Evolutionary conservation across 64 coral and sea anemone species (phyloP).

Genomic region (Pachyseris speciosa): DNA sequence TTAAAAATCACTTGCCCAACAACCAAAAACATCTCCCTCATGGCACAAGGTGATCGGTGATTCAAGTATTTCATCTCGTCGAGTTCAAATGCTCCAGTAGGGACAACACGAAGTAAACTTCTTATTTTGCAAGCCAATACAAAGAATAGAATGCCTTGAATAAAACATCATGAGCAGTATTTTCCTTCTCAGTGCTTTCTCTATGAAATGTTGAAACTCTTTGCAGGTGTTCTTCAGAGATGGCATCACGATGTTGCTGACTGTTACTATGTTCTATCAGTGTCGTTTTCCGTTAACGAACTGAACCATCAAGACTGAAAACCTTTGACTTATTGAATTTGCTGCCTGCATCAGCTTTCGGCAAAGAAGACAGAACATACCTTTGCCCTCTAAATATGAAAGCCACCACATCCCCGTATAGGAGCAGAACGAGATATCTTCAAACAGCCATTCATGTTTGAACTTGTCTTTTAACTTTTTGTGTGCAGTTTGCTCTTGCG

Average conservation of each 20-base stretch:
- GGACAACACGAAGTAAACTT: slow-evolving; percentile 37
- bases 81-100: slow-evolving; percentile 42
- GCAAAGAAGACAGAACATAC: slow-evolving; percentile 64
- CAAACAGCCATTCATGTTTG: slow-evolving; percentile 33
- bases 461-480: slow-evolving; percentile 40
- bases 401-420: slow-evolving; percentile 51
- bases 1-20: slow-evolving; percentile 37
- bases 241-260: not conserved
- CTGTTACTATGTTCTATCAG: slow-evolving; percentile 42
- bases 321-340: slow-evolving; percentile 41
- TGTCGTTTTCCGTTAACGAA: slow-evolving; percentile 22
- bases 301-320: slow-evolving; percentile 28
- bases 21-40: slow-evolving; percentile 53
- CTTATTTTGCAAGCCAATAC: slow-evolving; percentile 62
- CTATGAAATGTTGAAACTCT: slow-evolving; percentile 13
- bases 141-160: slow-evolving; percentile 27
- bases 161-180: not conserved
- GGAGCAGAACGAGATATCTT: slow-evolving; percentile 24
- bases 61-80: slow-evolving; percentile 52
- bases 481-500: not conserved
- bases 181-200: slow-evolving; percentile 10
- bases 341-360: slow-evolving; percentile 49
- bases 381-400: slow-evolving; percentile 44
- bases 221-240: not conserved
- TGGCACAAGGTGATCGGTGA: slow-evolving; percentile 46